Evolutionary conservation across 2,113 vertebrate species (phyloP).

Genomic region (Rhagologus leucostigma): DNA sequence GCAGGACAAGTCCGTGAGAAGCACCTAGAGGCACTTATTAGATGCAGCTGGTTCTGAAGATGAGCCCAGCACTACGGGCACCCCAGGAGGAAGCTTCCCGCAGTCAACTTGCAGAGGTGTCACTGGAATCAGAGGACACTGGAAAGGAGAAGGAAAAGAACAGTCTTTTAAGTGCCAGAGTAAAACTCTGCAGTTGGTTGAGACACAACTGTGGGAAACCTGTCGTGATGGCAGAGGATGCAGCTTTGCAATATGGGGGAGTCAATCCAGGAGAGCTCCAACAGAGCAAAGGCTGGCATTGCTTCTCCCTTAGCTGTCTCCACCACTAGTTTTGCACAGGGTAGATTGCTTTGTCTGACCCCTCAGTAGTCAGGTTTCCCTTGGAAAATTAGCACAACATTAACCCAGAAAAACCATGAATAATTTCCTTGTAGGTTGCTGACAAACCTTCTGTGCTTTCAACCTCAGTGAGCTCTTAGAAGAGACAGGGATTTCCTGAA

Average conservation of each 20-base stretch:
- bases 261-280: not conserved
- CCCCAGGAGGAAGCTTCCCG: not conserved
- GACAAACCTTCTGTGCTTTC: not conserved
- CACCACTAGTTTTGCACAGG: not conserved
- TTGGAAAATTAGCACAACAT: not conserved
- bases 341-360: not conserved
- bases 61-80: not conserved
- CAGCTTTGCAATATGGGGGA: not conserved
- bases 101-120: not conserved
- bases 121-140: not conserved
- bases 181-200: not conserved
- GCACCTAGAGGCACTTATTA: not conserved
- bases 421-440: not conserved
- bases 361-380: not conserved
- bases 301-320: not conserved
- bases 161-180: not conserved
- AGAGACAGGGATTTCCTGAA: not conserved
- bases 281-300: not conserved
- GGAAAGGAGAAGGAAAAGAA: not conserved
- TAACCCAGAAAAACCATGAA: not conserved
- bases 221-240: not conserved
- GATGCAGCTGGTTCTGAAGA: not conserved
- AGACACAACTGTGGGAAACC: not conserved
- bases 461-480: not conserved
- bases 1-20: not conserved